Base-by-base conservation (phyloP, 2,113 vertebrate genomes). In the Gymnobelideus leadbeateri region DNA sequence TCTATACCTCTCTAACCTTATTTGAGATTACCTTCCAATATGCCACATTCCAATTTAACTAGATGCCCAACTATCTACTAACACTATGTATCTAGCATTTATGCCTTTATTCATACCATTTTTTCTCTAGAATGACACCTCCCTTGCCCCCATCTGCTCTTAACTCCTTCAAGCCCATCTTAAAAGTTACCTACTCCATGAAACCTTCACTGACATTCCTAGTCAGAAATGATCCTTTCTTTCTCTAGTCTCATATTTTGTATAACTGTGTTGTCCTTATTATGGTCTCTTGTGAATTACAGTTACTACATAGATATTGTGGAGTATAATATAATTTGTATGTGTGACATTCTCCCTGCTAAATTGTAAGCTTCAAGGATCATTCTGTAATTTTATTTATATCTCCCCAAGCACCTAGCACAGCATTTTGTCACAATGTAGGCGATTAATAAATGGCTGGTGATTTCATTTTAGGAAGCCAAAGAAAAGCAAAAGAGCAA, bases 381-480 rank as follows among this genome's bases (percentile, higher is more conserved):
- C 16, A 84, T 9, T 1, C 2, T 21, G 43, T 43, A 43, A 84
- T 43, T 84, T 43, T 68, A 61, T 37, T 84, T 84, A n/a, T 84
- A 43, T 84, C 14, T 84, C n/a, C 19, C n/a, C 37, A n/a, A 77
- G 37, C 37, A 77, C 37, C 37, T 77, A 77, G 37, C 37, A 77
- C 37, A 43, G 37, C 21, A n/a, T 77, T 84, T 43, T 43, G 68
- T 84, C 68, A 84, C n/a, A 84, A 19, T 43, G 6, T 84, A 84
- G 19, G n/a, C n/a, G 11, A 84, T 2, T 43, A 7, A 84, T 43
- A 84, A 84, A 84, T 43, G 68, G 68, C 68, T 84, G 47, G 89
- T 93, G 37, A 95, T 96, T 31, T 43, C 90, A 94, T 26, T 95
- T 4, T 54, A 94, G 10, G 37, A 90, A 92, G 92, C 55, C 47